These are phyloP conservation scores for Cyclina sinensis DNA, from an alignment of 1,140 invertebrate genomes.

Conservation along the genomic window DNA sequence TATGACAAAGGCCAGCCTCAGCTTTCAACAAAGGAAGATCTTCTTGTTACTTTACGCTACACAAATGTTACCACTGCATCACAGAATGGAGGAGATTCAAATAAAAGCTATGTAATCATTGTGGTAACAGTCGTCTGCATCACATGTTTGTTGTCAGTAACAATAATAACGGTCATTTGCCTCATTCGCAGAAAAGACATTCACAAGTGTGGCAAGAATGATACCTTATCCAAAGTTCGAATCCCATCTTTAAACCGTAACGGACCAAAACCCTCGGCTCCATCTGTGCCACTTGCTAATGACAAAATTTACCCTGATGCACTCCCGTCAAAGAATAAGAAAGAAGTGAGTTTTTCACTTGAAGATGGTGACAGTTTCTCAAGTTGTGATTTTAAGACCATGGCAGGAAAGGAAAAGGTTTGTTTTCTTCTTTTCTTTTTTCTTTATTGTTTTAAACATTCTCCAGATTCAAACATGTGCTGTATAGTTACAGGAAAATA, in stretches of 20 bases:
- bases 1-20: slow-evolving; percentile 74
- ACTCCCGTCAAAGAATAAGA: slow-evolving; percentile 47
- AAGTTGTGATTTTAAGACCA: slow-evolving; percentile 29
- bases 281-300: slow-evolving; percentile 18
- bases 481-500: too few relatives aligned
- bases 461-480: too few relatives aligned
- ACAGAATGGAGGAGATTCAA: neutral
- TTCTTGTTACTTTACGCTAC: slow-evolving; percentile 65
- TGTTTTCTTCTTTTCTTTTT: neutral
- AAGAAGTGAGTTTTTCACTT: slow-evolving; percentile 66
- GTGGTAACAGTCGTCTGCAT: slow-evolving; percentile 76
- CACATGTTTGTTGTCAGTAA: slow-evolving; percentile 75
- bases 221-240: neutral
- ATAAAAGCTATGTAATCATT: slow-evolving; percentile 77
- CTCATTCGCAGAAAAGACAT: slow-evolving; percentile 74
- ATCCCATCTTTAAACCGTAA: neutral
- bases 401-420: slow-evolving; percentile 6
- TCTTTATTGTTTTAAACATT: too few relatives aligned
- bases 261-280: neutral
- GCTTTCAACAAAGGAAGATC: slow-evolving; percentile 44
- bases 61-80: slow-evolving; percentile 29
- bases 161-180: slow-evolving; percentile 77
- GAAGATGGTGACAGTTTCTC: slow-evolving; percentile 60
- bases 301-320: slow-evolving; percentile 50
- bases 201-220: slow-evolving; percentile 37